Conservation (phyloP, 2,797 vertebrate species). For the Pantherophis alleghaniensis region DNA sequence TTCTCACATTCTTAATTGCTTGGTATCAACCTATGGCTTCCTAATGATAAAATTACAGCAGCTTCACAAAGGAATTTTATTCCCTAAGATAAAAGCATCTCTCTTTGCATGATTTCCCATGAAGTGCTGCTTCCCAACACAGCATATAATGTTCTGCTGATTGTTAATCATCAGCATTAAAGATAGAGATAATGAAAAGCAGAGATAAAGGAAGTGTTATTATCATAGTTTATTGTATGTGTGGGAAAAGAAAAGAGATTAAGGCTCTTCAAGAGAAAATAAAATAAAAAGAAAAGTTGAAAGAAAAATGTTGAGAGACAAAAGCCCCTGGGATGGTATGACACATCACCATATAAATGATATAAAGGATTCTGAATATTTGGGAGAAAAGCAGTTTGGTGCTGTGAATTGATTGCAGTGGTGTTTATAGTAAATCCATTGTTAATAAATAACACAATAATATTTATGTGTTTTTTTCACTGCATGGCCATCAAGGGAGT, state of each 20-base stretch:
- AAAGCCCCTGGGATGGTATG: neutral
- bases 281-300: neutral
- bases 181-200: conserved; percentile 37
- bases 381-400: neutral
- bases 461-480: neutral
- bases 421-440: neutral
- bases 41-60: conserved; percentile 36
- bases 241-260: neutral
- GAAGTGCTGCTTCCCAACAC: conserved; percentile 43
- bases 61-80: conserved; percentile 10
- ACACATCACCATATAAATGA: conserved; percentile 12
- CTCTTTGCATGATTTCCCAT: conserved; percentile 21
- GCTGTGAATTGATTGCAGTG: neutral
- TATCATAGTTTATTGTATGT: conserved; percentile 27
- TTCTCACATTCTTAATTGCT: neutral
- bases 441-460: neutral
- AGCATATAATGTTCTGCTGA: conserved; percentile 4
- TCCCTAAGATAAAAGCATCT: conserved; percentile 29
- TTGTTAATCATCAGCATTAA: conserved; percentile 19
- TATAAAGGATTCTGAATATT: neutral
- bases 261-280: conserved; percentile 24
- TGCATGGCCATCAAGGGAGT: neutral
- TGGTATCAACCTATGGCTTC: conserved; percentile 36
- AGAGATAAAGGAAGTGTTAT: conserved; percentile 35
- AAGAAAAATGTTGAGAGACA: neutral